Conservation (phyloP, 2,888 invertebrate species). For the Asteroscopus sphinx region DNA sequence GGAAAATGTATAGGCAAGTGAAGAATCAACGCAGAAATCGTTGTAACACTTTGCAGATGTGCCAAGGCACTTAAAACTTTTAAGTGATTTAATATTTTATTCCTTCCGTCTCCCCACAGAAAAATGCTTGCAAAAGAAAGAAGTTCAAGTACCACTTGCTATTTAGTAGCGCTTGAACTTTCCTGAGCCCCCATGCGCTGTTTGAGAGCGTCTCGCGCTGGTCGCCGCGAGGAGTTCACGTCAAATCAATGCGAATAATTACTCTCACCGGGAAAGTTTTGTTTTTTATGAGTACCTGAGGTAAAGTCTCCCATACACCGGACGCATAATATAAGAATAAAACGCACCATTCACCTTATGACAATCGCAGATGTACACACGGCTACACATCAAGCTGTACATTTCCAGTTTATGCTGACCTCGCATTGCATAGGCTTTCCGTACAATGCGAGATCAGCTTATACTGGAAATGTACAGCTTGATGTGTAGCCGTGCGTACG, state of each 20-base stretch:
- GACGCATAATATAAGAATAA: not conserved
- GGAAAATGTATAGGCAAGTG: too few species aligned
- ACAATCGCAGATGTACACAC: not conserved
- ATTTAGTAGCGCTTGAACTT: constrained; percentile 31
- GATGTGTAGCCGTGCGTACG: too few species aligned
- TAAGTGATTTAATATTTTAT: constrained; percentile 2
- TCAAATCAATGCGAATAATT: constrained; percentile 54
- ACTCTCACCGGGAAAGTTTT: constrained; percentile 31
- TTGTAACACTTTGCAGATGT: too few species aligned
- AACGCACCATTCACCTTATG: constrained; percentile 6
- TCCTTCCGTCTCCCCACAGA: not conserved
- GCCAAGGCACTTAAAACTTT: constrained; percentile 2
- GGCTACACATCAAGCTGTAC: too few species aligned
- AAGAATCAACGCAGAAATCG: too few species aligned
- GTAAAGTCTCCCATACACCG: constrained; percentile 10
- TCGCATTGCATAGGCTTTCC: too few species aligned
- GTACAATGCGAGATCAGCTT: too few species aligned
- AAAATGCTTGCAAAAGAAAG: constrained; percentile 16
- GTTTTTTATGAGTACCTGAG: constrained; percentile 17
- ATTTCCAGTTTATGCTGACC: too few species aligned
- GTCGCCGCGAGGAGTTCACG: constrained; percentile 25
- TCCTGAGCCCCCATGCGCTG: constrained; percentile 14
- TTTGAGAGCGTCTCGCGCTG: constrained; percentile 25
- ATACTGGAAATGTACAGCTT: too few species aligned
- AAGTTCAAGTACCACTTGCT: constrained; percentile 36